Evolutionary conservation across 2,113 vertebrate genomes (phyloP).

Genomic region (Eudyptes chrysolophus): DNA sequence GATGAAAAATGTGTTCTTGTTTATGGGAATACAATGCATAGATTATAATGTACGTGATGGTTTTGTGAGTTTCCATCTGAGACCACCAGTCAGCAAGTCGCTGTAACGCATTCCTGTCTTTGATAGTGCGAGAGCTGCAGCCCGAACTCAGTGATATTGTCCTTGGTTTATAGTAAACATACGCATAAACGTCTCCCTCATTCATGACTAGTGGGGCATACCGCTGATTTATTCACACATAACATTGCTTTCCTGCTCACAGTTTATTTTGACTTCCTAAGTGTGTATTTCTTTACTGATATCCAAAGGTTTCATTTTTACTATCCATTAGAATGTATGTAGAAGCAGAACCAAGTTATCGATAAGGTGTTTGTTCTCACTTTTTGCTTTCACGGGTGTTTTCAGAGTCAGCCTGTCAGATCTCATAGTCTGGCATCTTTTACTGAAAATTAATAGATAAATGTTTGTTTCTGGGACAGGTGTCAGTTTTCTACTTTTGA

Average conservation of each 20-base stretch:
- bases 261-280: background rate
- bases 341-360: background rate
- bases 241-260: background rate
- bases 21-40: rapidly evolving
- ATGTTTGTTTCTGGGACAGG: slow-evolving; percentile 74
- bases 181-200: background rate
- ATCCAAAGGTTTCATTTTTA: background rate
- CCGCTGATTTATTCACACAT: background rate
- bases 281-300: background rate
- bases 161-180: background rate
- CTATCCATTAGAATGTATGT: background rate
- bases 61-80: background rate
- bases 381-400: background rate
- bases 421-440: background rate
- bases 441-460: background rate
- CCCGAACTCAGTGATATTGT: background rate
- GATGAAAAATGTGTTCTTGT: background rate
- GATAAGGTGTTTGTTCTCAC: background rate
- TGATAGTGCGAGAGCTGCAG: background rate
- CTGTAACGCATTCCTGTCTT: background rate
- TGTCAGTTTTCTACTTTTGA: slow-evolving; percentile 97
- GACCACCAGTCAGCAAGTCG: background rate
- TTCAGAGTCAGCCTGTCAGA: background rate
- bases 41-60: background rate
- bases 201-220: background rate